Percentiles rank a stretch among this genome's conserved stretches.
phyloP scores from a whole-genome alignment of 2,888 invertebrate species.

The Cephus pygmeus region DNA sequence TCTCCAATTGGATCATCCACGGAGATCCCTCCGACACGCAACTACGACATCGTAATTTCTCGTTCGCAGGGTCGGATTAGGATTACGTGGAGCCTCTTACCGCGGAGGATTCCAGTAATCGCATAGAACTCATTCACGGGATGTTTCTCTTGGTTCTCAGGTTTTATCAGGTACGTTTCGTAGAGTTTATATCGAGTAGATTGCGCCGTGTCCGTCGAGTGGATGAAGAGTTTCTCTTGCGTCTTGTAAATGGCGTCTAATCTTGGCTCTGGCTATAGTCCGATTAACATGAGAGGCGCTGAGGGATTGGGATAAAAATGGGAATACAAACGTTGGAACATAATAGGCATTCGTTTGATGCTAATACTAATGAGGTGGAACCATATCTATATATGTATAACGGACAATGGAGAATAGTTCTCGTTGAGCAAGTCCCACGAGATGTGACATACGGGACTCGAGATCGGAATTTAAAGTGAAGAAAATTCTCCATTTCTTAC shows the following conservation, averaged over 20 bases:
- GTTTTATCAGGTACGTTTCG: not conserved
- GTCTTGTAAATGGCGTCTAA: not conserved
- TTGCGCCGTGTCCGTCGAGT: not conserved
- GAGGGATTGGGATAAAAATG: conserved; percentile 55
- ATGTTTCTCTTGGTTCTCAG: not conserved
- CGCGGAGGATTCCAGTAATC: not conserved
- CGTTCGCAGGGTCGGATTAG: conserved; percentile 6
- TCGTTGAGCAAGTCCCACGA: conserved; percentile 22
- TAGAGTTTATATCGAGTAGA: not conserved
- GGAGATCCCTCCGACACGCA: not conserved
- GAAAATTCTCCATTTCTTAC: not conserved
- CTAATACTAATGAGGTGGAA: conserved; percentile 57
- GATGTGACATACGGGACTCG: not conserved
- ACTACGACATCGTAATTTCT: conserved; percentile 13
- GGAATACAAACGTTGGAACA: conserved; percentile 56
- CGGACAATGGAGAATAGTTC: conserved; percentile 37
- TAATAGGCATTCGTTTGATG: conserved; percentile 53
- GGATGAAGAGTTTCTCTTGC: not conserved
- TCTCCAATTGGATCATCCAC: not conserved
- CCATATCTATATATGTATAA: conserved; percentile 27
- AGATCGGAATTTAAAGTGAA: not conserved
- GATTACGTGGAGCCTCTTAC: not conserved
- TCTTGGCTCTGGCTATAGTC: not conserved
- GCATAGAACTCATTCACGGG: not conserved
- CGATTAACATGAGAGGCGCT: conserved; percentile 46